Percentiles rank a stretch among this genome's conserved stretches.
Evolutionary conservation across 2,888 invertebrate genomes (phyloP).

Genomic region (Kuschelorhynchus macadamiae): DNA sequence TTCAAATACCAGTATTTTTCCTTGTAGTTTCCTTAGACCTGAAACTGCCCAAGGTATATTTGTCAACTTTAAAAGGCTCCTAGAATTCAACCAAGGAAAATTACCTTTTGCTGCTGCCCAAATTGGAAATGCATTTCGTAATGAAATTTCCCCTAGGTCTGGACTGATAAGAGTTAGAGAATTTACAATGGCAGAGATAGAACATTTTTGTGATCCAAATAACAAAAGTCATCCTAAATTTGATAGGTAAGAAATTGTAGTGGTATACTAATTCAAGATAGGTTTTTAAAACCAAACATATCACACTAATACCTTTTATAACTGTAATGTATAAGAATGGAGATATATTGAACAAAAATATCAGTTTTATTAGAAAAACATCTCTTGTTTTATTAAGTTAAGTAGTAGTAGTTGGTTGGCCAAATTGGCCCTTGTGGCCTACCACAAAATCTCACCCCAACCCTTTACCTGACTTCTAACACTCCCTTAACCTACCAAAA

Average conservation of each 20-base stretch:
- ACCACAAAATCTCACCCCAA: no score
- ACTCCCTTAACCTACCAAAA: no score
- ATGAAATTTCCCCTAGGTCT: slow-evolving; percentile 98
- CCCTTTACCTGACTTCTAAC: no score
- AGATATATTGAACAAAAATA: no score
- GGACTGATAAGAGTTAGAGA: slow-evolving; percentile 96
- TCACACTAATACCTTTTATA: no score
- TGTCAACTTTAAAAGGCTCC: slow-evolving; percentile 97
- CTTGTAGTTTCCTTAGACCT: slow-evolving; percentile 86
- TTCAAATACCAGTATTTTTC: no score
- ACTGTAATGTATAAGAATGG: no score
- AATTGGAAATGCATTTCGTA: slow-evolving; percentile 97
- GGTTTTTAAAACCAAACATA: background rate
- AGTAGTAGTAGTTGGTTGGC: no score
- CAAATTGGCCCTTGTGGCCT: no score
- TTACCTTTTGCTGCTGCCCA: slow-evolving; percentile 99
- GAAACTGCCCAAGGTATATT: slow-evolving; percentile 99
- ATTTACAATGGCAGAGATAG: slow-evolving; percentile 99
- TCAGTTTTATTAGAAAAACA: no score
- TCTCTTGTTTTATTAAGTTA: no score
- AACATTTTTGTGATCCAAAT: slow-evolving; percentile 96
- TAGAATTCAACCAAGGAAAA: slow-evolving; percentile 97
- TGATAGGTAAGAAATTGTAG: slow-evolving; percentile 66
- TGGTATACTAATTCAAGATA: background rate
- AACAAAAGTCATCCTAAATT: slow-evolving; percentile 95